Conservation (phyloP, 2,888 invertebrate genomes). For the Globia sparganii region DNA sequence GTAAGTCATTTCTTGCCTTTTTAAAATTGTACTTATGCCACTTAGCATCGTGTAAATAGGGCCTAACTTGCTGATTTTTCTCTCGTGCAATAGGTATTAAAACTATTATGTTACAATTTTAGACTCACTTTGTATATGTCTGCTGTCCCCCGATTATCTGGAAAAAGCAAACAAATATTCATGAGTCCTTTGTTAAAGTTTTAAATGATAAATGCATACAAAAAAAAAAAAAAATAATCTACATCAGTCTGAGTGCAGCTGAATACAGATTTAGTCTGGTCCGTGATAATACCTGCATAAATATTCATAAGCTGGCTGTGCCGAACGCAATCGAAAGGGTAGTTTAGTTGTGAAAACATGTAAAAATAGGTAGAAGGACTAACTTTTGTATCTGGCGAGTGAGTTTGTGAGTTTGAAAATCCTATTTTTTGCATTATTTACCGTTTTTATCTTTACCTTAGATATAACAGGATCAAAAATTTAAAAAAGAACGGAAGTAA, state of each 20-base stretch:
- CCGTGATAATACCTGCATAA: slow-evolving; percentile 25
- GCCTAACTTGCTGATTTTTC: not conserved
- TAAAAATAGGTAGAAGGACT: not conserved
- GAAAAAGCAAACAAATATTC: slow-evolving; percentile 16
- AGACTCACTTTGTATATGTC: slow-evolving; percentile 8
- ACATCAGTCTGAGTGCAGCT: slow-evolving; percentile 12
- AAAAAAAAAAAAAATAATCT: slow-evolving; percentile 15
- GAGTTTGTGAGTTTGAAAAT: not conserved
- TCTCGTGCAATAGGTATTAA: not conserved
- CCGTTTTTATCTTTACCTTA: not conserved
- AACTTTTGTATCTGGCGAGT: not conserved
- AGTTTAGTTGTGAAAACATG: slow-evolving; percentile 21
- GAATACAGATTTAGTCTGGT: slow-evolving; percentile 2
- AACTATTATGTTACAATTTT: not conserved
- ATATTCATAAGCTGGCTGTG: slow-evolving; percentile 30
- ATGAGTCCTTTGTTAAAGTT: slow-evolving; percentile 2
- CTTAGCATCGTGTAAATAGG: too few species aligned
- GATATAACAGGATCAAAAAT: not conserved
- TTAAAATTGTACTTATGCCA: too few species aligned
- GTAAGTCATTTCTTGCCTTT: too few species aligned
- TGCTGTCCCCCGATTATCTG: slow-evolving; percentile 28
- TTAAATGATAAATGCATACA: not conserved
- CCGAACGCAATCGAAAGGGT: slow-evolving; percentile 22
- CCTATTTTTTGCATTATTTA: not conserved
- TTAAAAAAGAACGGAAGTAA: not conserved